phyloP scores from a whole-genome alignment of 2,797 vertebrate species.

The Malurus splendens region DNA sequence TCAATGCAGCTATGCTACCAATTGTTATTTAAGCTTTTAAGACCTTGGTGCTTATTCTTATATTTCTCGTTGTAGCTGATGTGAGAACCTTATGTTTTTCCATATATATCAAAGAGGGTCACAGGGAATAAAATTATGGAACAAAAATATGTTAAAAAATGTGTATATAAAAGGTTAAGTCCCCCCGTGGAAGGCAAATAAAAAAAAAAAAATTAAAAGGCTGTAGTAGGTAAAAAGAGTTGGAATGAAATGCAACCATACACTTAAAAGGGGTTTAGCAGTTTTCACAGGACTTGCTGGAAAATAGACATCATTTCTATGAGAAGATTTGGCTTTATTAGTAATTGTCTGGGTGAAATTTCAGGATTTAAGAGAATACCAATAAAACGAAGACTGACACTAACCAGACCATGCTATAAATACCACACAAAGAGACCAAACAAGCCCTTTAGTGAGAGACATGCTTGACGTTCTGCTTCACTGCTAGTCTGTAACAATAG shows the following conservation, averaged over 20 bases:
- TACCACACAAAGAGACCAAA: constrained; percentile 82
- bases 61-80: neutral
- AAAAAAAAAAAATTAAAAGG: neutral
- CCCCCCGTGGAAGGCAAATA: neutral
- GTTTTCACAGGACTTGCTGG: constrained; percentile 35
- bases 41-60: neutral
- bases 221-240: neutral
- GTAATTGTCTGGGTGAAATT: constrained; percentile 73
- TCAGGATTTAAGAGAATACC: constrained; percentile 78
- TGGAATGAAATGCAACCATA: neutral
- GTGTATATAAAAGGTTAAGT: neutral
- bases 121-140: neutral
- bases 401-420: constrained; percentile 82
- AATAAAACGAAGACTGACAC: constrained; percentile 78
- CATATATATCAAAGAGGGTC: neutral
- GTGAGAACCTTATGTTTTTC: neutral
- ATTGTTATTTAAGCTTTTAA: neutral
- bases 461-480: constrained; percentile 53
- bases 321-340: constrained; percentile 65
- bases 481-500: constrained; percentile 51
- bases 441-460: constrained; percentile 63
- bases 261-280: neutral
- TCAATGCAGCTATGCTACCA: neutral
- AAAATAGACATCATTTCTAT: constrained; percentile 40
- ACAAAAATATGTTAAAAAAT: neutral